A percentile compares a stretch with the other conserved stretches of the same genome.
These are phyloP conservation scores for Phoxinus phoxinus DNA, from an alignment of 2,113 vertebrate genomes.

Conservation along the genomic window DNA sequence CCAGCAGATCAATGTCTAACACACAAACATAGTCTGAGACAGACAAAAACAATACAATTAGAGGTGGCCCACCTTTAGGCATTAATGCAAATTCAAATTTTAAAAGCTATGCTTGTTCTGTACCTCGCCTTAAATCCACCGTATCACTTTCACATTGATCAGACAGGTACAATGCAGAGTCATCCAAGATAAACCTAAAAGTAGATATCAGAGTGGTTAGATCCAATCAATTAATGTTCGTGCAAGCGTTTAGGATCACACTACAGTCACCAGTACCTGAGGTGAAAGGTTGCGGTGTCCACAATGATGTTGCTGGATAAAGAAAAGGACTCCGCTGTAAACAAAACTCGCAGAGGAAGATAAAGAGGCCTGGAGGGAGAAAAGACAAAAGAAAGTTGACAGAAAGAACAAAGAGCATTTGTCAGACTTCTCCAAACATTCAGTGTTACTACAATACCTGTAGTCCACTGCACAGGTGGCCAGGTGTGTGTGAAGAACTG, in stretches of 20 bases:
- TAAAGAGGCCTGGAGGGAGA: conserved; percentile 82
- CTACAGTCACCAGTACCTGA: conserved; percentile 76
- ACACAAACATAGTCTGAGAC: conserved; percentile 88
- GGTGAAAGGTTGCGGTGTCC: conserved; percentile 90
- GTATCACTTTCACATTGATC: conserved; percentile 86
- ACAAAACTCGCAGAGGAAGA: conserved; percentile 83
- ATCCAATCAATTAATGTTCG: neutral
- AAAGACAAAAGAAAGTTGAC: neutral
- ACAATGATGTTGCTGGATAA: conserved; percentile 92
- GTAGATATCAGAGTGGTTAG: neutral
- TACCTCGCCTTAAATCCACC: conserved; percentile 87
- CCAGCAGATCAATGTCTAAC: conserved; percentile 88
- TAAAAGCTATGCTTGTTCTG: neutral
- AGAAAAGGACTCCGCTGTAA: conserved; percentile 89
- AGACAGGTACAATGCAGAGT: conserved; percentile 90
- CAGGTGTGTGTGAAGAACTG: conserved; percentile 88
- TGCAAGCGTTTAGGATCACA: neutral
- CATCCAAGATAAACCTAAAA: conserved; percentile 89
- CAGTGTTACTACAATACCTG: conserved; percentile 71
- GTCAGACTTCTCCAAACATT: neutral
- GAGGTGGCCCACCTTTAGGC: neutral
- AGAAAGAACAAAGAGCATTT: neutral
- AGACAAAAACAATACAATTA: neutral
- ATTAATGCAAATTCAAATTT: neutral
- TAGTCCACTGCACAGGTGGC: conserved; percentile 89